Base-by-base conservation (phyloP, 2,888 invertebrate genomes). In the Rotaria sp. region DNA sequence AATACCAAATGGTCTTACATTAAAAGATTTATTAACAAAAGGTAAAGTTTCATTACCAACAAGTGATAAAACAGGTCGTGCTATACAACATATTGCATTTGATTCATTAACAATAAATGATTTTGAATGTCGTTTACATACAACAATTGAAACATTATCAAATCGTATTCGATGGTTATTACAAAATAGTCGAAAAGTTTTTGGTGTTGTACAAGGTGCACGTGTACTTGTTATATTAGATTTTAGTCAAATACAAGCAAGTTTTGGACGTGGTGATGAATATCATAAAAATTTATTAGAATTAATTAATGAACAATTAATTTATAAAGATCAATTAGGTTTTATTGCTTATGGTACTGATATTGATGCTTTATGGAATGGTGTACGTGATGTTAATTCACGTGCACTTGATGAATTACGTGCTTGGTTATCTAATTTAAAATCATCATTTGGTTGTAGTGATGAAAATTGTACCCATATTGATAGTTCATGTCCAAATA, bases 131-230 rank as follows among this genome's bases (percentile, higher is more conserved):
- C 90, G 89, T 88, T 88, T 91, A 13, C 88, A 89, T 85, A 67
- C 88, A 86, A 88, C 89, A 10, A 90, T 91, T 87, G 90, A 91
- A 88, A 88, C 88, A 41, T 91, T 89, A 87, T 91, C 91, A n/a
- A 90, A 90, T 84, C 89, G 91, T 87, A 91, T 91, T 74, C 91
- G 91, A 85, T 91, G 90, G 90, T 88, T 90, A n/a, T 88, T 91
- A 21, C 89, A 90, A 85, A 90, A 90, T 30, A 91, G 91, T 88
- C 90, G 89, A 89, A 89, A 90, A 89, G 90, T 90, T 85, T 91
- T 91, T 89, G 91, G 91, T 30, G 88, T 91, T 85, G 87, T 91
- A 38, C 89, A 89, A 86, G 91, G 91, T 15, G 88, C 88, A 38
- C 89, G 88, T 84, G 88, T 90, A 24, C 91, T 89, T 52, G 88